A percentile compares a stretch with the other conserved stretches of the same genome.
Conservation (phyloP, 1,140 invertebrate genomes). For the Drosophila arizonae region DNA sequence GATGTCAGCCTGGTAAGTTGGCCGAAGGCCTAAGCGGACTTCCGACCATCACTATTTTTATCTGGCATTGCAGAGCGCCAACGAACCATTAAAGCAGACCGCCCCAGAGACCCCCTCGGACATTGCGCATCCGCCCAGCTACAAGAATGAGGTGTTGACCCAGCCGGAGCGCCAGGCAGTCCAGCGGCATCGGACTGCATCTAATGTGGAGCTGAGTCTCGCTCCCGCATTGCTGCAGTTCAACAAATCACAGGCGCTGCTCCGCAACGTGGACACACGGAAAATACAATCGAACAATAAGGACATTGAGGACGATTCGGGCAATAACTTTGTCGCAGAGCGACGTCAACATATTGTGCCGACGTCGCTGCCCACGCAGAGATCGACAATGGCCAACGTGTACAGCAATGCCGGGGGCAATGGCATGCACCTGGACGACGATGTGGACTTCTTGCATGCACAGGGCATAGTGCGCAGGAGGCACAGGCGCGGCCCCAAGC, state of each 20-base stretch:
- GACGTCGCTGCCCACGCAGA: constrained; percentile 74
- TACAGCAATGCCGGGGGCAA: constrained; percentile 82
- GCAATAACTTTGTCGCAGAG: constrained; percentile 78
- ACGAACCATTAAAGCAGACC: constrained; percentile 65
- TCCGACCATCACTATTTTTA: neutral
- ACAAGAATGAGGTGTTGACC: constrained; percentile 70
- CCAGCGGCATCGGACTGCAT: constrained; percentile 10
- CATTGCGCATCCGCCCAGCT: constrained; percentile 57
- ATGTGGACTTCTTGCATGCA: constrained; percentile 74
- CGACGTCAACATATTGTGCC: constrained; percentile 68
- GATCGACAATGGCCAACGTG: constrained; percentile 77
- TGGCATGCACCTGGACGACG: constrained; percentile 74
- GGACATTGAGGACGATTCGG: constrained; percentile 80
- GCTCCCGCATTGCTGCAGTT: constrained; percentile 17
- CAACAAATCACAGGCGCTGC: constrained; percentile 57
- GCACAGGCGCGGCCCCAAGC: constrained; percentile 75
- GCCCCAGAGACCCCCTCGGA: constrained; percentile 45
- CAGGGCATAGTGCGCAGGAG: constrained; percentile 64
- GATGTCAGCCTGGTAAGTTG: constrained; percentile 54
- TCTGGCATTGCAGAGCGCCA: constrained; percentile 52
- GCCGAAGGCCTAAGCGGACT: constrained; percentile 3
- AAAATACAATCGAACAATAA: constrained; percentile 83
- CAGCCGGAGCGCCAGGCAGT: constrained; percentile 9
- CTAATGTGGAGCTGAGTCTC: constrained; percentile 9
- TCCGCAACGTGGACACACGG: constrained; percentile 75